Evolutionary conservation across 1,140 invertebrate genomes (phyloP), one percentile per base, ranked within the genome.

Genomic region (Marisa cornuarietis): DNA sequence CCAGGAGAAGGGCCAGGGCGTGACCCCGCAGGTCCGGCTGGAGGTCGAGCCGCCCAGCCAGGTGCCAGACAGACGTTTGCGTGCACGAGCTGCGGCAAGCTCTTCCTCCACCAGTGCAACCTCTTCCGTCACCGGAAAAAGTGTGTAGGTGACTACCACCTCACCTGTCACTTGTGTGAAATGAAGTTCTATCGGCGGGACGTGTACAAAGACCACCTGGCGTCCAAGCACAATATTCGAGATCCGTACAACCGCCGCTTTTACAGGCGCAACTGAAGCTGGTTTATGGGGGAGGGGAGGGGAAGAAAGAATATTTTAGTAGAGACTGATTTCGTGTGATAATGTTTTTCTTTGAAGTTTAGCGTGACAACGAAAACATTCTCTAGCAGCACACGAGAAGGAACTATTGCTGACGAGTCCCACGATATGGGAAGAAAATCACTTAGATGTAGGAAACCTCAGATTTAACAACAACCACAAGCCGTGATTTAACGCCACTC

Each of bases 121-220:
- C 63, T 82, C 66, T 74, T 61, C 65, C 71, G 81, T 7, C 81
- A 82, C 65, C 78, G 69, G 20, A 74, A 72, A 49, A 79, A 78
- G 66, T 82, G 81, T 31, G 71, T 71, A 20, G 81, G 77, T 31
- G 63, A 61, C 51, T 62, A 58, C 13, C 71, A 74, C n/a, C 69
- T 79, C 4, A 52, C 72, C 11, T 82, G 81, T 58, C 76, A 62
- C 18, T 6, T 76, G 22, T 82, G 81, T 63, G 61, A 65, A 20
- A 75, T 31, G 24, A 42, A 54, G 22, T 82, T 76, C 58, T 63
- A 79, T 63, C 71, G 77, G 22, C 73, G 54, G 49, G 81, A 82
- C 71, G 75, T 65, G 20, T 77, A 54, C 76, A 31, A 77, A 63
- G 65, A 26, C 8, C 76, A 77, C 65, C 42, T 77, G 4, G 11